phyloP scores from a whole-genome alignment of 2,113 vertebrate genomes.

The Apeltes quadracus region DNA sequence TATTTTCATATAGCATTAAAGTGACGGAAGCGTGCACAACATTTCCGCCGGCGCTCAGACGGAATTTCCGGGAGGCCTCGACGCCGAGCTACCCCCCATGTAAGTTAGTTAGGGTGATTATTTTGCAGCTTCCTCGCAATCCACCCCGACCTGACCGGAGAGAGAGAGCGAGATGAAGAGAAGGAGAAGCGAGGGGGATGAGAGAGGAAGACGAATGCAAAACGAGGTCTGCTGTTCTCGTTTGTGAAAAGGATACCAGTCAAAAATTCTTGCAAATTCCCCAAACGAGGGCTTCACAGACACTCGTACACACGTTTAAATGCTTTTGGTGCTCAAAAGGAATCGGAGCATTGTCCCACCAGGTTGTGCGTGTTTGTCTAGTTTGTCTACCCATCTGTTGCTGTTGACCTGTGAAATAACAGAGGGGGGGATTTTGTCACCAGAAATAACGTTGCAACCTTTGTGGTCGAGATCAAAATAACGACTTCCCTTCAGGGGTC shows the following conservation, averaged over 20 bases:
- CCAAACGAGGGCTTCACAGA: constrained; percentile 8
- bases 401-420: too few relatives aligned
- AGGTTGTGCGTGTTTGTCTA: neutral
- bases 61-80: constrained; percentile 9
- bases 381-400: constrained; percentile 17
- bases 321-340: neutral
- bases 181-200: constrained; percentile 7
- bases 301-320: neutral
- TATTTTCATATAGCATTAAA: constrained; percentile 10
- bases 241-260: constrained; percentile 39
- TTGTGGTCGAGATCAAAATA: neutral
- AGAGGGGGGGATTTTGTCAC: neutral
- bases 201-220: constrained; percentile 28
- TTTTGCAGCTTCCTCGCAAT: constrained; percentile 45
- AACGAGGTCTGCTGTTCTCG: constrained; percentile 45
- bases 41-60: constrained; percentile 20
- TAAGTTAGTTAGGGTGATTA: constrained; percentile 50
- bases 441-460: neutral
- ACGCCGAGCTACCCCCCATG: neutral
- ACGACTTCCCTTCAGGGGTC: constrained; percentile 1
- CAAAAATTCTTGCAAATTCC: constrained; percentile 9
- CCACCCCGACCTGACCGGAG: constrained; percentile 40
- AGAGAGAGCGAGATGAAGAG: constrained; percentile 24
- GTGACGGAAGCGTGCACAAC: too few relatives aligned
- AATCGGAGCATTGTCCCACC: neutral